Evolutionary conservation across 1,140 invertebrate genomes (phyloP), one percentile per base, ranked within the genome.

Genomic region (Pogonognathellus flavescens): DNA sequence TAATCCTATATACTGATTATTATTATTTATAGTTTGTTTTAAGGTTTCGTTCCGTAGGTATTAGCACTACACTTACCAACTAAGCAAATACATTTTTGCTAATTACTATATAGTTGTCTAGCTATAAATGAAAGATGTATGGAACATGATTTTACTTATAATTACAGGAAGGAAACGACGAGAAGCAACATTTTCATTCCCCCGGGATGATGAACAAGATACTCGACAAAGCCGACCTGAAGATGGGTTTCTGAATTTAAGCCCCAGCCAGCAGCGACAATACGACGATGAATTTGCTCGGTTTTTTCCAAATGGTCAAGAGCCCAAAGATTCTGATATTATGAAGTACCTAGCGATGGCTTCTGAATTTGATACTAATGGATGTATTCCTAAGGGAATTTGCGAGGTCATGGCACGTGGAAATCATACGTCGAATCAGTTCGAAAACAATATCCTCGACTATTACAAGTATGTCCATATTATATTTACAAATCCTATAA

Each of bases 291-390:
- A 76, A 50, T 49, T 49, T 14, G 25, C 70, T 49, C 70, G 49
- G n/a, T 50, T n/a, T 7, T 76, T 76, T 6, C 62, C 60, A 0
- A 16, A 82, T 16, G 83, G 41, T n/a, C 82, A 53, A 11, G 87
- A 88, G 80, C 87, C 87, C 1, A 83, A 57, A 70, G 87, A 88
- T n/a, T 60, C 80, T n/a, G 85, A 88, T 53, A 88, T 88, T 49
- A 62, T 70, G 81, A 83, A 82, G 18, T 88, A 88, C 50, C 55
- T 88, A 0, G 13, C 31, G 7, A 86, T 86, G 62, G 84, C 87
- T 22, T 85, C 25, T 41, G 85, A 88, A 70, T 80, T 88, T 62
- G 87, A 88, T 76, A 82, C 55, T 22, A 31, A 85, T 59, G 80
- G 62, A 16, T 88, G 87, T 62, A 72, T 88, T 49, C 83, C 87